These are phyloP conservation scores for Eupeodes corollae DNA, from an alignment of 1,140 invertebrate genomes.

Conservation along the genomic window DNA sequence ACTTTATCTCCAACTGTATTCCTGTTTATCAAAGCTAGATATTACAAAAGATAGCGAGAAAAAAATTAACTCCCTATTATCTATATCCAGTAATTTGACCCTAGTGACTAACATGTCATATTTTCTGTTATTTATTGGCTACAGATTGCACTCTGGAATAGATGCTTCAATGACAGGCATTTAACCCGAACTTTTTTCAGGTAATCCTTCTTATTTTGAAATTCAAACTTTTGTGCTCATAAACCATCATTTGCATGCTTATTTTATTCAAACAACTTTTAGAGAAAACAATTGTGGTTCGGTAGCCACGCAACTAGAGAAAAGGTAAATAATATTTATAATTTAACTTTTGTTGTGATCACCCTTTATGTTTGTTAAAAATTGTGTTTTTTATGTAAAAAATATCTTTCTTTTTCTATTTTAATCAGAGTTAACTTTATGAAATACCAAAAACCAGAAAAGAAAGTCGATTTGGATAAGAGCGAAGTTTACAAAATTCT, in stretches of 20 bases:
- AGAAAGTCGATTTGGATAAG: slow-evolving; percentile 54
- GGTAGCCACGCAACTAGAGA: not conserved
- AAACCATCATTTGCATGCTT: not conserved
- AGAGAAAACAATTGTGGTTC: slow-evolving; percentile 14
- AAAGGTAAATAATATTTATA: not conserved
- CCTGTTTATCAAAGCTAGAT: too few species aligned
- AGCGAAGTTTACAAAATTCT: slow-evolving; percentile 63
- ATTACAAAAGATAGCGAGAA: too few species aligned
- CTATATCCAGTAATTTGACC: too few species aligned
- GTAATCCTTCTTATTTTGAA: slow-evolving; percentile 16
- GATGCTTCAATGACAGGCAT: slow-evolving; percentile 32
- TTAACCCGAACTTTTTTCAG: slow-evolving; percentile 29
- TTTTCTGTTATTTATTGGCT: slow-evolving; percentile 13
- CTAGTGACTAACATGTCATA: not conserved
- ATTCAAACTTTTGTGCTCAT: not conserved
- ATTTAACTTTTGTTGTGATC: not conserved
- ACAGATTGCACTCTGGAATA: slow-evolving; percentile 36
- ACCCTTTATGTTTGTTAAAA: not conserved
- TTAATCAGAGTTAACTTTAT: slow-evolving; percentile 60
- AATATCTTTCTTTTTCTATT: not conserved
- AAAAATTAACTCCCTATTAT: too few species aligned
- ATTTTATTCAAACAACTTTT: slow-evolving; percentile 11
- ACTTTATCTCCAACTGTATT: too few species aligned
- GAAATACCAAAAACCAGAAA: slow-evolving; percentile 62
- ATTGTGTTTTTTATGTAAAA: too few species aligned